phyloP scores from a whole-genome alignment of 1,140 invertebrate species.

The Drusus annulatus region DNA sequence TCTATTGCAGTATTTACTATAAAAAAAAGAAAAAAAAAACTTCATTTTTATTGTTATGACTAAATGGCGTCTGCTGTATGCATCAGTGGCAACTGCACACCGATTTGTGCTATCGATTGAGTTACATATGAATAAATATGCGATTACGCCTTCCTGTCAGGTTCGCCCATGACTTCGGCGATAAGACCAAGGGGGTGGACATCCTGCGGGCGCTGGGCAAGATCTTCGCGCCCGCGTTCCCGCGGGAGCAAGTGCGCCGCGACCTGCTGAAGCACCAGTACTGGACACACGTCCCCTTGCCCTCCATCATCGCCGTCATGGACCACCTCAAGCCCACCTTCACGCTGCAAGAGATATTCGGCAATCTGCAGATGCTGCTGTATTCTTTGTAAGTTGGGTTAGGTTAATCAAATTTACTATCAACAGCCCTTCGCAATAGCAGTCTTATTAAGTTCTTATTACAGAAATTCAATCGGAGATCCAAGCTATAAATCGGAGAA shows the following conservation, averaged over 20 bases:
- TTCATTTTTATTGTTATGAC: no score
- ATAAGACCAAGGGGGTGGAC: conserved; percentile 72
- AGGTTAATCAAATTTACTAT: no score
- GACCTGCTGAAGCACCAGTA: conserved; percentile 67
- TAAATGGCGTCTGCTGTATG: no score
- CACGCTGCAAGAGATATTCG: conserved; percentile 66
- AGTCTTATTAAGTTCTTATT: no score
- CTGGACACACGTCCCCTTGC: conserved; percentile 72
- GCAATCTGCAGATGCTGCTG: conserved; percentile 71
- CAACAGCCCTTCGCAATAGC: no score
- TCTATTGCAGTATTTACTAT: no score
- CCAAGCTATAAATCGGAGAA: no score
- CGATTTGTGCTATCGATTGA: no score
- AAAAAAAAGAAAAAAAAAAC: no score
- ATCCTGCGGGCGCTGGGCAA: conserved; percentile 66
- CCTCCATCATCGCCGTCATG: conserved; percentile 70
- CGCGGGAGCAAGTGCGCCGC: conserved; percentile 64
- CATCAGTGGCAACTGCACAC: no score
- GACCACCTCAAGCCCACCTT: conserved; percentile 69
- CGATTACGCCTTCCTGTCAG: conserved; percentile 57
- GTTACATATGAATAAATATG: no score
- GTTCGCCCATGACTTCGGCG: conserved; percentile 71
- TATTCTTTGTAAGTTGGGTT: conserved; percentile 70
- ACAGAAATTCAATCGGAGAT: no score
- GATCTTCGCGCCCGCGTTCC: conserved; percentile 57